phyloP scores from a whole-genome alignment of 2,797 vertebrate species.

The Florisuga fusca region DNA sequence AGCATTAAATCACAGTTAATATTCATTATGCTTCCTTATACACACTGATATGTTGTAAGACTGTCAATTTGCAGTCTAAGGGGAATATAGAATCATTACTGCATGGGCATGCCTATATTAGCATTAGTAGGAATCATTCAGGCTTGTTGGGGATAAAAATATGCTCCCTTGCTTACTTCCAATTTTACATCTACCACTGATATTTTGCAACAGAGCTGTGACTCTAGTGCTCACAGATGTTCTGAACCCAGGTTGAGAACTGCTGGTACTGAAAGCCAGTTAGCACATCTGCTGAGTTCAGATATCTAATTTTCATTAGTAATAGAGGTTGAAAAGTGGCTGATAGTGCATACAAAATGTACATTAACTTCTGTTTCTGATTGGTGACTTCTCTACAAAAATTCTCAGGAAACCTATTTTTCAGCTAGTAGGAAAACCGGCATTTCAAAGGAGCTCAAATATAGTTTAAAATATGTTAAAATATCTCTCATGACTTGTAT shows the following conservation, averaged over 20 bases:
- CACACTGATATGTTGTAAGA: background rate
- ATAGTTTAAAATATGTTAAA: constrained; percentile 48
- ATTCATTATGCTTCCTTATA: background rate
- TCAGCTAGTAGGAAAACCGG: background rate
- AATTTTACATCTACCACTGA: background rate
- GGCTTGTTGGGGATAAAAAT: background rate
- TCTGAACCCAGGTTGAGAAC: background rate
- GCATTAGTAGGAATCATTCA: background rate
- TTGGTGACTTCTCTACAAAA: background rate
- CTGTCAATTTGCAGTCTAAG: background rate
- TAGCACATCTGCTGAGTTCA: background rate
- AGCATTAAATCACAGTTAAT: background rate
- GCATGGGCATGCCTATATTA: background rate
- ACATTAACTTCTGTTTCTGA: background rate
- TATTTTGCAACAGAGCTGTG: background rate
- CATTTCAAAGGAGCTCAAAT: constrained; percentile 8
- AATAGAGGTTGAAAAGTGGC: background rate
- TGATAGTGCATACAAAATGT: fast-evolving
- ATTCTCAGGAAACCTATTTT: background rate
- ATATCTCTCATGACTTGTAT: constrained; percentile 26
- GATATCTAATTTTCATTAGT: background rate
- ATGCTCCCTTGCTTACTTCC: background rate
- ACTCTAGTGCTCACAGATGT: background rate
- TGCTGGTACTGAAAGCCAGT: background rate
- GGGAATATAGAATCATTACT: background rate